Conservation (phyloP, 2,113 vertebrate species). For the Saimiri boliviensis region DNA sequence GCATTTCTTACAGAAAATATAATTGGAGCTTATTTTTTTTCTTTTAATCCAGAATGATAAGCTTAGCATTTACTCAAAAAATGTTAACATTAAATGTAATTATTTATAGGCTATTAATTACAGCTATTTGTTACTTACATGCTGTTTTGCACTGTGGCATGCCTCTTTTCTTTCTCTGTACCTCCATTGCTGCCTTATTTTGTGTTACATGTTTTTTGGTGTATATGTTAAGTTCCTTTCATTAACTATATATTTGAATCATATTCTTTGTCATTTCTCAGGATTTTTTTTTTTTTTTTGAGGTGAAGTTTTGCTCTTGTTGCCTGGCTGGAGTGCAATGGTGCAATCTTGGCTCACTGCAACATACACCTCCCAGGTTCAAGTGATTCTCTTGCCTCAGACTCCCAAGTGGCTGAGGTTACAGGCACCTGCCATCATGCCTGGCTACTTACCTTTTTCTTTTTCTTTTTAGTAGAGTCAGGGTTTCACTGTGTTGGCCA, state of each 20-base stretch:
- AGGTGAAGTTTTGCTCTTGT: too few species aligned
- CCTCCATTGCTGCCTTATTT: not conserved
- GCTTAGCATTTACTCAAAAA: not conserved
- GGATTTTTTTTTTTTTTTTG: too few species aligned
- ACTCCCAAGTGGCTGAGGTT: too few species aligned
- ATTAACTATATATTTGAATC: not conserved
- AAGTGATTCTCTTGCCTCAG: too few species aligned
- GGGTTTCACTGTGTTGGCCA: too few species aligned
- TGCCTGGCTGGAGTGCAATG: too few species aligned
- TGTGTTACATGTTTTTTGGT: not conserved
- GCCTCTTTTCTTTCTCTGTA: not conserved
- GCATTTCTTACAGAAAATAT: too few species aligned
- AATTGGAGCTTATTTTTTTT: not conserved
- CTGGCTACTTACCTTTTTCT: too few species aligned
- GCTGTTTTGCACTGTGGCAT: not conserved
- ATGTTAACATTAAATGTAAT: not conserved
- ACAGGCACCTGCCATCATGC: too few species aligned
- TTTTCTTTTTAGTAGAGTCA: too few species aligned
- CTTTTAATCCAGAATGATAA: not conserved
- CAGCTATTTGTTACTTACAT: not conserved
- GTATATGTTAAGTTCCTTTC: not conserved
- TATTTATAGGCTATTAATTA: not conserved
- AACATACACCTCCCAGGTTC: too few species aligned
- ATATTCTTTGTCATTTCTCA: not conserved
- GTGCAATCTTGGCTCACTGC: rapidly evolving